Base-by-base conservation (phyloP, 1,140 invertebrate genomes). In the Neodiprion pinetum region DNA sequence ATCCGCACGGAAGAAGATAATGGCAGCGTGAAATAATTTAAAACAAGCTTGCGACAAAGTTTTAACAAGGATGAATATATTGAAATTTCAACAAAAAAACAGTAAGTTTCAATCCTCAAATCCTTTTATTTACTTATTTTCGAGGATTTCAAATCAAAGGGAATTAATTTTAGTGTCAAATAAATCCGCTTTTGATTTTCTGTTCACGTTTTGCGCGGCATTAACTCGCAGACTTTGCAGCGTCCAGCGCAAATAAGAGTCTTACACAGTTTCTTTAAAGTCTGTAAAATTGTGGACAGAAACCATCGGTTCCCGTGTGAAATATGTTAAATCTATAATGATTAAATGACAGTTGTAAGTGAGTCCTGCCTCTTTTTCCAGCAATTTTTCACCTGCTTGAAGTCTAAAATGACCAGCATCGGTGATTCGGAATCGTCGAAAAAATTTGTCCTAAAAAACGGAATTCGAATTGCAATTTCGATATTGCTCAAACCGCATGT, bases 31-130 rank as follows among this genome's bases (percentile, higher is more conserved):
- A 79, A 72, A 74, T 74, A 61, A 66, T 82, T 28, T 71, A n/a
- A 48, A 77, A 48, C 28, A 40, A 50, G 79, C 79, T 68, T 79
- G 70, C 5, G 74, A 82, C 23, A 75, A 81, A n/a, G 74, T 82
- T 23, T 72, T 82, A n/a, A 23, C 50, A 17, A 75, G 75, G 61
- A 81, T 81, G 78, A 81, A 78, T 11, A 79, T 79, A 50, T 70
- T 67, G 53, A 5, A 21, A 40, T 67, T 78, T 50, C 2, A 74
- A 67, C 28, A 53, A 28, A 65, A 65, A 9, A 40, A 65, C 1
- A 11, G 9, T 53, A 21, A 68, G 21, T 11, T 7, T 73, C 68
- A 72, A 71, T 40, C 28, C 28, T 3, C 28, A 2, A 40, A 5
- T 40, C 5, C 28, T 3, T 3, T 40, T 40, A 40, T 40, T 40